Conservation (phyloP, 2,797 vertebrate genomes). For the Limosa lapponica region DNA sequence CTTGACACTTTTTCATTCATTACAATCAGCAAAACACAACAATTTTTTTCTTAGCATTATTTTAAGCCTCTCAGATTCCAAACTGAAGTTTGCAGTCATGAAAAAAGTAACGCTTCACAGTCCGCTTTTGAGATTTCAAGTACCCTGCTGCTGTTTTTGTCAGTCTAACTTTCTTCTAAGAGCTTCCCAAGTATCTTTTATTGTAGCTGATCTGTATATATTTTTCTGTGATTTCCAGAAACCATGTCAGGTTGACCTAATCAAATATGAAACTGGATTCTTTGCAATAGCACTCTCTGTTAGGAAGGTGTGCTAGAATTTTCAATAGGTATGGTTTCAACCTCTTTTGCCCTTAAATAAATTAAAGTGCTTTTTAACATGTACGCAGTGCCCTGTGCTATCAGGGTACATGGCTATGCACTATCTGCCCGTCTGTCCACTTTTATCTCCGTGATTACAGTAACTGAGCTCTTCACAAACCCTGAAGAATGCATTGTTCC, state of each 20-base stretch:
- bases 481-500: not conserved
- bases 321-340: not conserved
- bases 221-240: conserved; percentile 5
- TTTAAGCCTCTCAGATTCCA: not conserved
- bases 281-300: not conserved
- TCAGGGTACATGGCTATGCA: not conserved
- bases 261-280: not conserved
- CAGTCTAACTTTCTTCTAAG: conserved; percentile 8
- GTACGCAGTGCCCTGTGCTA: not conserved
- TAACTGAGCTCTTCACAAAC: not conserved
- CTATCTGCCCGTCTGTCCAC: not conserved
- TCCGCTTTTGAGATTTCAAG: not conserved
- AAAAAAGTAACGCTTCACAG: not conserved
- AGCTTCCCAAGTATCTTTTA: not conserved
- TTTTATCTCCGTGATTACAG: not conserved
- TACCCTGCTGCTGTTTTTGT: not conserved
- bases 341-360: not conserved
- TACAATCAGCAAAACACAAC: not conserved
- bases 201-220: not conserved
- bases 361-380: not conserved
- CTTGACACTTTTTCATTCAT: not conserved
- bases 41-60: not conserved
- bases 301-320: not conserved
- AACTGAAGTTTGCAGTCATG: not conserved
- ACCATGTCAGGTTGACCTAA: conserved; percentile 35